These are phyloP conservation scores for Ciconia stormi DNA, from an alignment of 2,113 vertebrate genomes.

Conservation along the genomic window DNA sequence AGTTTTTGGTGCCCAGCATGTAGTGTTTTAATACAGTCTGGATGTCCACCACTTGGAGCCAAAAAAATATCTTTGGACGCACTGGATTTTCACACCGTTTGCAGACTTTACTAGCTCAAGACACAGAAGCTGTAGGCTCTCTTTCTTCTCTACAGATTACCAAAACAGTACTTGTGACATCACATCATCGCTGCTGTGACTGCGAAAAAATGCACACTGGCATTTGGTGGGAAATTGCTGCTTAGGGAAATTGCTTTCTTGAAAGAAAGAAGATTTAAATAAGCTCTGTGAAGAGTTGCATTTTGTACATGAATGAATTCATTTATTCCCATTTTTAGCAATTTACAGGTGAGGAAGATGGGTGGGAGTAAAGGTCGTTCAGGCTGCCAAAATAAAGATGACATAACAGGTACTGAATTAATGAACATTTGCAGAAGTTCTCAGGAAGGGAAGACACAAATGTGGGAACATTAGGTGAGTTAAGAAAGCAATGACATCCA, in stretches of 20 bases:
- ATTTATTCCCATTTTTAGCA: neutral
- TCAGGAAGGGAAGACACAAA: neutral
- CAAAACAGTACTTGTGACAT: neutral
- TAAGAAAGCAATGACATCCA: neutral
- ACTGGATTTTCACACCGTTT: neutral
- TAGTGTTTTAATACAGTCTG: neutral
- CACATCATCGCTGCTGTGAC: accelerated
- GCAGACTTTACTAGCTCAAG: neutral
- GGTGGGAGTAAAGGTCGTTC: neutral
- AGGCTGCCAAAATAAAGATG: neutral
- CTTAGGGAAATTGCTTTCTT: neutral
- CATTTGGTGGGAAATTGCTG: neutral
- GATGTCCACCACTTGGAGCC: neutral
- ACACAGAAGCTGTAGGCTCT: neutral
- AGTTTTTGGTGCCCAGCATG: neutral
- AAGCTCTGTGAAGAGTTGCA: neutral
- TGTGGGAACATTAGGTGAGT: neutral
- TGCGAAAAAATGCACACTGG: neutral
- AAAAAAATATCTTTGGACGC: neutral
- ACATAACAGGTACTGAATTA: neutral
- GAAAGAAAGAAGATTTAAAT: neutral
- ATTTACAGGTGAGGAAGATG: neutral
- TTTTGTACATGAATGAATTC: neutral
- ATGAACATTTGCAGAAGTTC: neutral
- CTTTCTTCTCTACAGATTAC: neutral